Evolutionary conservation across 2,888 invertebrate species (phyloP), one percentile per base, ranked within the genome.

Genomic region (Catocala fraxini): DNA sequence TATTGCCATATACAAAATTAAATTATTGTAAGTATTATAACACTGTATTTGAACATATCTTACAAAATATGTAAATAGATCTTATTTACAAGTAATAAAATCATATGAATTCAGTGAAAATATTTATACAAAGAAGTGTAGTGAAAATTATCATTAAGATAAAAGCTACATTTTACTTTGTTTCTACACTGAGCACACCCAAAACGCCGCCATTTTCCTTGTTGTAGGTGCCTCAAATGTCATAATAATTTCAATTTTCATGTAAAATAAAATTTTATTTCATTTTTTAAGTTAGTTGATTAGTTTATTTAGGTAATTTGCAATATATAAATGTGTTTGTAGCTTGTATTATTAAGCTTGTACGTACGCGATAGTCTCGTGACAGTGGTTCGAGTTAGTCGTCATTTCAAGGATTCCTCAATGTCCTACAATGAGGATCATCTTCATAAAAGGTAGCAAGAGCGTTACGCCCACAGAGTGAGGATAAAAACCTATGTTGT

Each of bases 141-240:
- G 34, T 48, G 5, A 7, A 11, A 48, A 34, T n/a, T 48, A n/a
- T n/a, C 0, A 48, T 48, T 6, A n/a, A 0, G 34, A 9, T 0
- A 15, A 46, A 46, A 46, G 13, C 9, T 13, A n/a, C 35, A 41
- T 39, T 52, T 39, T 3, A 46, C 33, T 47, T 41, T 6, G 34
- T 75, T 77, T 78, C 70, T 62, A 68, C 75, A 79, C 68, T 65
- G 71, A 83, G 75, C 76, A 73, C 73, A 80, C 74, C 71, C 54
- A 63, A 70, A 71, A 70, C 82, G 83, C 87, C 92, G 92, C 93
- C 93, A 94, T 94, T 93, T 94, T 93, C 90, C 93, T 93, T 93
- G 93, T 93, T 93, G 93, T 93, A 93, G 93, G 92, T 90, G 92
- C 92, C 88, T 92, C 92, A 93, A 93, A 94, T 94, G 93, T 94